Percentiles rank a stretch among this genome's conserved stretches.
Evolutionary conservation across 2,888 invertebrate genomes (phyloP).

Genomic region (Melieria omissa): DNA sequence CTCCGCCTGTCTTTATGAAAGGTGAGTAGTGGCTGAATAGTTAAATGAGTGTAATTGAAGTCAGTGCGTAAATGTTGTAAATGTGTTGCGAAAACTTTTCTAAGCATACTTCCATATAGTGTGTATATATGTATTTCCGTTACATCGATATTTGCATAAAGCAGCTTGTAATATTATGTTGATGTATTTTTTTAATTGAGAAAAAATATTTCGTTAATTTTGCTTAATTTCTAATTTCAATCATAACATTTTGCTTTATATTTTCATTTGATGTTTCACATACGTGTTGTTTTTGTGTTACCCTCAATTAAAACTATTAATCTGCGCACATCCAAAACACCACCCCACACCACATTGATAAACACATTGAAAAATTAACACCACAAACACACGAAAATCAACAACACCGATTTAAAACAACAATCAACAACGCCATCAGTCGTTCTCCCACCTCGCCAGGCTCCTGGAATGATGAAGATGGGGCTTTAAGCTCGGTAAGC

Average conservation of each 20-base stretch:
- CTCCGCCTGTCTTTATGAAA: slow-evolving; percentile 83
- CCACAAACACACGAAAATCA: slow-evolving; percentile 2
- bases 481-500: slow-evolving; percentile 63
- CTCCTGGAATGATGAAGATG: slow-evolving; percentile 67
- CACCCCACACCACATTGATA: slow-evolving; percentile 42
- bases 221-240: slow-evolving; percentile 24
- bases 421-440: slow-evolving; percentile 48
- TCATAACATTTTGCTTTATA: slow-evolving; percentile 24
- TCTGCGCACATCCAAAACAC: slow-evolving; percentile 46
- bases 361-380: slow-evolving; percentile 32
- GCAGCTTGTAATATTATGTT: too few species aligned
- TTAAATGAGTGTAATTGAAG: too few species aligned
- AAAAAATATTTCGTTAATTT: slow-evolving; percentile 8
- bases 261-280: slow-evolving; percentile 47
- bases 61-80: too few species aligned
- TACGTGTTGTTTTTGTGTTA: slow-evolving; percentile 51
- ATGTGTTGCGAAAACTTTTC: too few species aligned
- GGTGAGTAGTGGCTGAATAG: slow-evolving; percentile 69
- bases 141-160: too few species aligned
- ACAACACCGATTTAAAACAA: slow-evolving; percentile 18
- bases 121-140: too few species aligned
- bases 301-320: slow-evolving; percentile 53
- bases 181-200: slow-evolving; percentile 24
- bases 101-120: too few species aligned
- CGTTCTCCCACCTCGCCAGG: slow-evolving; percentile 65